Base-by-base conservation (phyloP, 2,888 invertebrate genomes). In the Petrophora chlorosata region DNA sequence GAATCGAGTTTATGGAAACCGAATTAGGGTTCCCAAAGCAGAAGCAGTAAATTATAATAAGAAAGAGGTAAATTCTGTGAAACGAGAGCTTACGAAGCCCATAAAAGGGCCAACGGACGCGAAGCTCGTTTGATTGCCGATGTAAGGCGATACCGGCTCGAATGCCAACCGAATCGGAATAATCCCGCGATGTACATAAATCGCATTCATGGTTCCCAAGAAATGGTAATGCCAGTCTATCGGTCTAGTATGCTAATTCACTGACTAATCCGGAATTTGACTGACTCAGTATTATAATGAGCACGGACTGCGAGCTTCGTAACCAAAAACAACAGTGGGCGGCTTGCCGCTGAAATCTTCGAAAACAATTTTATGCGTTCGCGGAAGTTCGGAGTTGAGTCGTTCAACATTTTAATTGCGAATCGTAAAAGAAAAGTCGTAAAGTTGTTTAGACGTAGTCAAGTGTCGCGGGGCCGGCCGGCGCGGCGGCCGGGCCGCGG, bases 401-500 rank as follows among this genome's bases (percentile, higher is more conserved):
- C 73, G 67, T 71, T 70, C 60, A 63, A 67, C 63, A 61, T 69
- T 73, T 73, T 74, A 72, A 73, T 74, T 70, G 73, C 65, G 54
- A 67, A 62, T 64, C 70, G 70, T 73, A 70, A 75, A 73, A 68
- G 66, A 65, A 68, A 71, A 61, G 60, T 66, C 70, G 64, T 74
- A 68, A 76, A 72, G 59, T 70, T 60, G 67, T 65, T 70, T 61
- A 65, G 63, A 56, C 56, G 53, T 46, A 47, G 63, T 38, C 40
- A 49, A 55, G 59, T 53, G 54, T 56, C 49, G 63, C 49, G 43
- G 55, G 53, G 26, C 53, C 49, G 52, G n/a, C n/a, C n/a, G n/a
- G 72, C 70, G 54, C 35, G 26, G 45, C 38, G 14, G 3, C 14
- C 8, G 15, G 13, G 7, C 26, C 2, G 41, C 29, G 13, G 51